A percentile compares a stretch with the other conserved stretches of the same genome.
Evolutionary conservation across 2,797 vertebrate species (phyloP).

Genomic region (Takifugu ocellatus): DNA sequence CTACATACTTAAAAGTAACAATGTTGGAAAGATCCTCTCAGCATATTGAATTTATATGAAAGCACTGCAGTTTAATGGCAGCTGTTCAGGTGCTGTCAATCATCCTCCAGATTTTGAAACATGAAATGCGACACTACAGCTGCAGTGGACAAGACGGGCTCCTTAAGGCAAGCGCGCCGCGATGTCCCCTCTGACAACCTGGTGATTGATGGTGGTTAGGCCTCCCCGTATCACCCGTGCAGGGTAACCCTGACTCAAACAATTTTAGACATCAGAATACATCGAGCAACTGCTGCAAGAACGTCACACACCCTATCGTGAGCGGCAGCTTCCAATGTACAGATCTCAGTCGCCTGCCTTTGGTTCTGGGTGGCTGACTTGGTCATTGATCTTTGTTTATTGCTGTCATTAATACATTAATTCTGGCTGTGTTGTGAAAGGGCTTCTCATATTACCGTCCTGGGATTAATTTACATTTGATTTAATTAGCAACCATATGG

Average conservation of each 20-base stretch:
- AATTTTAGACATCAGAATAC: conserved; percentile 68
- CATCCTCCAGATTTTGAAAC: conserved; percentile 35
- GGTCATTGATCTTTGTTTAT: conserved; percentile 32
- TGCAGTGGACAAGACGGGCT: conserved; percentile 41
- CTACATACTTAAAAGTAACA: not conserved
- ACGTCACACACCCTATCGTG: conserved; percentile 63
- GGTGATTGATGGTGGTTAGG: conserved; percentile 59
- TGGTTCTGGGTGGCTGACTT: conserved; percentile 30
- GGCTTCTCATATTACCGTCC: conserved; percentile 10
- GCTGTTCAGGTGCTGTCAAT: conserved; percentile 30
- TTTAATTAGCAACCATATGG: too few relatives aligned
- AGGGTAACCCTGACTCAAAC: conserved; percentile 63
- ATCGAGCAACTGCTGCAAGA: conserved; percentile 60
- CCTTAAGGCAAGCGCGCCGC: conserved; percentile 38
- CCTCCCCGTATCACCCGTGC: conserved; percentile 49
- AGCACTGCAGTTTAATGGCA: not conserved
- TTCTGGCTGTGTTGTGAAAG: not conserved
- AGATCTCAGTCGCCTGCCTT: conserved; percentile 36
- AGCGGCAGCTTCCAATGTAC: conserved; percentile 63
- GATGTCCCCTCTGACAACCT: conserved; percentile 39
- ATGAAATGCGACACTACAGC: conserved; percentile 48
- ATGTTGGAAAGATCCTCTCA: not conserved
- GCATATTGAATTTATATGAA: conserved; percentile 3
- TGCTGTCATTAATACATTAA: conserved; percentile 14
- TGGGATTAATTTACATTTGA: conserved; percentile 17